A percentile compares a stretch with the other conserved stretches of the same genome.
These are phyloP conservation scores for Empidonax alnorum DNA, from an alignment of 2,113 vertebrate species.

Conservation along the genomic window DNA sequence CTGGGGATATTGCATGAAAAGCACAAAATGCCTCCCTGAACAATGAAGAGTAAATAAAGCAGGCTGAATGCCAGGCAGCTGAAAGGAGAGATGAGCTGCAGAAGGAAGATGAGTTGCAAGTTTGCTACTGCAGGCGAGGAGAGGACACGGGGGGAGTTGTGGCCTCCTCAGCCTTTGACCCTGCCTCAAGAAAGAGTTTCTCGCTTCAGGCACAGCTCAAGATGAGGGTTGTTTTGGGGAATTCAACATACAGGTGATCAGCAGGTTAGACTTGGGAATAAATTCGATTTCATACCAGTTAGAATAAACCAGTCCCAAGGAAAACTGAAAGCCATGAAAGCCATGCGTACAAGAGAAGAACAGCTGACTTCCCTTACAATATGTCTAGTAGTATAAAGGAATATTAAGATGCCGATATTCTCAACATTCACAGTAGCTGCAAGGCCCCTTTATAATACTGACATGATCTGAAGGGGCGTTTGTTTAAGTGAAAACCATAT, in stretches of 20 bases:
- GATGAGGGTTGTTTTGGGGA: fast-evolving
- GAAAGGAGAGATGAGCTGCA: neutral
- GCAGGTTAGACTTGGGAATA: neutral
- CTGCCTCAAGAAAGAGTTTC: neutral
- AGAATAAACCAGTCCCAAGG: neutral
- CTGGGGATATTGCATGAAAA: neutral
- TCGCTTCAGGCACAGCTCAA: fast-evolving
- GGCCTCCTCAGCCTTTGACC: neutral
- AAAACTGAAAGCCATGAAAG: neutral
- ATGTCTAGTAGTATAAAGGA: neutral
- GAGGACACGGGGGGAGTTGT: neutral
- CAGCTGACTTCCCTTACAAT: neutral
- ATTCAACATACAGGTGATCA: neutral
- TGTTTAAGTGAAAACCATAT: conserved; percentile 45
- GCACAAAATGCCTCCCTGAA: neutral
- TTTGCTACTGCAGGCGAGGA: neutral
- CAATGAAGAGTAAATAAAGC: neutral
- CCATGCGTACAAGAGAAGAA: neutral
- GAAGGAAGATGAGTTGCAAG: neutral
- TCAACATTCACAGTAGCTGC: neutral
- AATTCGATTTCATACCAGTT: neutral
- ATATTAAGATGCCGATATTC: neutral
- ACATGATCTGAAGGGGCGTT: conserved; percentile 11
- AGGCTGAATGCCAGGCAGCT: neutral
- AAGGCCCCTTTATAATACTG: conserved; percentile 26